phyloP scores from a whole-genome alignment of 2,797 vertebrate species.

The Halcyon chelicuti region DNA sequence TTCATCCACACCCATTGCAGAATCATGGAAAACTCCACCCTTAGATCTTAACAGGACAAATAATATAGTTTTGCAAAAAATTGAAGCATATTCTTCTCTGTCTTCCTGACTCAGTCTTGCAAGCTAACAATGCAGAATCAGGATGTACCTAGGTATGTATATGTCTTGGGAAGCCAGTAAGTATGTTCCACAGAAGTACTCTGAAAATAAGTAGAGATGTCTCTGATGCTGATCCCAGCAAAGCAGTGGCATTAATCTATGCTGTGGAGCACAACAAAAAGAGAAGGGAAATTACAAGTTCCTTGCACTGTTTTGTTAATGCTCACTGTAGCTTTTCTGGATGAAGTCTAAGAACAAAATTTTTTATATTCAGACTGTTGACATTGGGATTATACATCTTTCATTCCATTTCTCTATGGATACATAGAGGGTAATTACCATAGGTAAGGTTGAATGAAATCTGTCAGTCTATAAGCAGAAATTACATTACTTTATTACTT shows the following conservation, averaged over 20 bases:
- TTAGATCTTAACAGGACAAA: neutral
- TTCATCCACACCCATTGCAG: neutral
- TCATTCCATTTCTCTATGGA: neutral
- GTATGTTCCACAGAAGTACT: neutral
- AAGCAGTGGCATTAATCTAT: neutral
- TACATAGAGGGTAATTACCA: neutral
- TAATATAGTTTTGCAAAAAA: neutral
- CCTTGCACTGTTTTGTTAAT: neutral
- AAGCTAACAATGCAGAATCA: neutral
- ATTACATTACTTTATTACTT: neutral
- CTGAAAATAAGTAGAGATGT: neutral
- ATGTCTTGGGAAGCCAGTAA: neutral
- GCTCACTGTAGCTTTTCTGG: neutral
- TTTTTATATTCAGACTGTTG: neutral
- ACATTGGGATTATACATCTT: neutral
- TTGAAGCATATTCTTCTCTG: neutral
- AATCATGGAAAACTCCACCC: neutral
- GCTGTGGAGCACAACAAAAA: neutral
- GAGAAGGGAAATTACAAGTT: neutral
- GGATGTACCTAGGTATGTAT: neutral
- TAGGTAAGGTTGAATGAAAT: neutral
- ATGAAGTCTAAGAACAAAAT: neutral
- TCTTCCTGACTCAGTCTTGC: neutral
- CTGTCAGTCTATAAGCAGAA: neutral
- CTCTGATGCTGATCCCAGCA: neutral